These are phyloP conservation scores for Drosophila vallismaia DNA, from an alignment of 2,888 invertebrate species.

Conservation along the genomic window DNA sequence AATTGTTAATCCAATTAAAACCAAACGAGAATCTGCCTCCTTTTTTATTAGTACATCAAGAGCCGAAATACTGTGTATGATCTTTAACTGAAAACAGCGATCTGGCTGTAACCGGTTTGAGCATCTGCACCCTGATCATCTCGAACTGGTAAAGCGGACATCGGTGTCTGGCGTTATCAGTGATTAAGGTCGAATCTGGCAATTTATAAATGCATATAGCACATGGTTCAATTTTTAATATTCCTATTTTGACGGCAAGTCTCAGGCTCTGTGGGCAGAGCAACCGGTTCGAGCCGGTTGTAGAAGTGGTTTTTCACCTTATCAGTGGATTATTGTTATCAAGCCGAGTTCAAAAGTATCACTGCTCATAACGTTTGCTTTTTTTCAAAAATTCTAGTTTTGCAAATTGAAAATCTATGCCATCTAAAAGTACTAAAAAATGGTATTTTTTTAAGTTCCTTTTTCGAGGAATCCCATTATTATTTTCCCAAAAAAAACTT, in stretches of 20 bases:
- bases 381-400: conserved; percentile 4
- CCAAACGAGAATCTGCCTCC: conserved; percentile 30
- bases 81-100: conserved; percentile 54
- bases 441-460: too few relatives aligned
- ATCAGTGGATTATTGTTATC: conserved; percentile 62
- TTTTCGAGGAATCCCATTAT: too few relatives aligned
- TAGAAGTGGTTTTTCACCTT: conserved; percentile 59
- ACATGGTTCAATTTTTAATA: conserved; percentile 62
- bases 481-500: too few relatives aligned
- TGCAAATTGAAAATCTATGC: conserved; percentile 52
- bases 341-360: conserved; percentile 65
- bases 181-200: conserved; percentile 71
- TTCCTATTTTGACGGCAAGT: conserved; percentile 55
- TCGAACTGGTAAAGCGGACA: conserved; percentile 57
- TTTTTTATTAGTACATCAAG: conserved; percentile 13
- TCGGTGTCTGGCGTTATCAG: conserved; percentile 66
- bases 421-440: conserved; percentile 21
- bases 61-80: conserved; percentile 43
- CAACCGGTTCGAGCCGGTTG: conserved; percentile 69
- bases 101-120: conserved; percentile 54
- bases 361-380: conserved; percentile 21
- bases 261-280: conserved; percentile 30
- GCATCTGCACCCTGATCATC: conserved; percentile 41
- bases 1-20: conserved; percentile 46
- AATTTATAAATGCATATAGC: conserved; percentile 57